Evolutionary conservation across 2,797 vertebrate species (phyloP), one percentile per base, ranked within the genome.

Genomic region (Danionella dracula): DNA sequence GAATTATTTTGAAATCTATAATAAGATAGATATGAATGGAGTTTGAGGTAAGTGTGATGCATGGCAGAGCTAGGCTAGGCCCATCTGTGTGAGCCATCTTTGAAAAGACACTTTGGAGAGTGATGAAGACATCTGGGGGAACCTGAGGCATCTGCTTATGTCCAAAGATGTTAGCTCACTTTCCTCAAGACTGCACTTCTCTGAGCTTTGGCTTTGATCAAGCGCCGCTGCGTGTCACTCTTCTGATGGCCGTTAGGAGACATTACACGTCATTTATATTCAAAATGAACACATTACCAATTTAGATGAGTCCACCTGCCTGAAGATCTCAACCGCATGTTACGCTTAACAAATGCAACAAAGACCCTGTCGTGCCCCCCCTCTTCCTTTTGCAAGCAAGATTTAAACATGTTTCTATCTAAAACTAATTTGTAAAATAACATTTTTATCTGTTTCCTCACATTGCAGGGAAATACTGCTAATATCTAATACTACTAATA

Each of bases 61-160:
- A 63, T 58, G 74, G 68, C 73, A 76, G 58, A 29, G n/a, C 57
- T 71, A 79, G 82, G 80, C 79, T 76, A 73, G 55, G 51, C 71
- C 84, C 86, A 85, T 89, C 85, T 88, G 87, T 72, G 65, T 59
- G 61, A 74, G 73, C 70, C 71, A 69, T 81, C 79, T 77, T 81
- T 76, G 85, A 85, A 84, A 84, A 78, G 77, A 77, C 70, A 63
- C 76, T 35, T 57, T 0, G 9, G 73, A 81, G 78, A 83, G 79
- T 48, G 79, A 87, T 86, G 78, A 83, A 89, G 83, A 86, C 88
- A 89, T 88, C 86, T 90, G 88, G 85, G 81, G 38, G 76, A 71
- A 80, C 73, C 81, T 85, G 80, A 79, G 80, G 77, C 87, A 89
- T 87, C 84, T 90, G 87, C 78, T 81, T 69, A 68, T 65, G 85